Percentiles rank a stretch among this genome's conserved stretches.
These are phyloP conservation scores for Eurystomus gularis DNA, from an alignment of 2,113 vertebrate species.

Conservation along the genomic window DNA sequence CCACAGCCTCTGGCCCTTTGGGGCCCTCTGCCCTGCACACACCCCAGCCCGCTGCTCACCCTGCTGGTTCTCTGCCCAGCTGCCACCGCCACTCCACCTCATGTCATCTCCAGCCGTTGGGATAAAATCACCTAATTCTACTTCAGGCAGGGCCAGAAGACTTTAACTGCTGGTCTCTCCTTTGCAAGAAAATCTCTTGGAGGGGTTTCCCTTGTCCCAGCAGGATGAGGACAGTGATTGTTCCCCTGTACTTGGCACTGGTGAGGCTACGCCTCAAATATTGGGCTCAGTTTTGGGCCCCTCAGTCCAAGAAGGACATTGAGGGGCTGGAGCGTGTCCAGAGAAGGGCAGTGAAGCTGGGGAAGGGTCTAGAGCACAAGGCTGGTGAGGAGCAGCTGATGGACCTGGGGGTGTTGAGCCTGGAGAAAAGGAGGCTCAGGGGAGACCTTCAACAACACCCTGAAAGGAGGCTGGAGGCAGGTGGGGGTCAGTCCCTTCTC, in stretches of 20 bases:
- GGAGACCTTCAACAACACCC: background rate
- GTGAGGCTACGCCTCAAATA: background rate
- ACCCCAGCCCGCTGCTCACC: background rate
- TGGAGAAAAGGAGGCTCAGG: background rate
- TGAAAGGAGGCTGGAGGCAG: background rate
- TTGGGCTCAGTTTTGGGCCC: background rate
- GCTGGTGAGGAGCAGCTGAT: background rate
- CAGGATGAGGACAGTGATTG: background rate
- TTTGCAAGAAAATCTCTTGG: background rate
- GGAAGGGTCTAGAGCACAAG: background rate
- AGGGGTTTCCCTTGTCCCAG: background rate
- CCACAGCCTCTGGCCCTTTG: background rate
- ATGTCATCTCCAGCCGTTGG: rapidly evolving
- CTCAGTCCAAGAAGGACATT: background rate
- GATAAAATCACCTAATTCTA: background rate
- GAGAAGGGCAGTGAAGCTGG: background rate
- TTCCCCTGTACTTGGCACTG: background rate
- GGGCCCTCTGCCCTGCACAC: background rate
- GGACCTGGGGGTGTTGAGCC: background rate
- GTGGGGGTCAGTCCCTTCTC: background rate
- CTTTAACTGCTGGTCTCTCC: background rate
- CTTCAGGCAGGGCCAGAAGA: background rate
- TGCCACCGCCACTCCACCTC: background rate
- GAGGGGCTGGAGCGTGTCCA: background rate
- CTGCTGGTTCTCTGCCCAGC: background rate